These are phyloP conservation scores for Benitochromis conjunctus DNA, from an alignment of 2,113 vertebrate species.

Conservation along the genomic window DNA sequence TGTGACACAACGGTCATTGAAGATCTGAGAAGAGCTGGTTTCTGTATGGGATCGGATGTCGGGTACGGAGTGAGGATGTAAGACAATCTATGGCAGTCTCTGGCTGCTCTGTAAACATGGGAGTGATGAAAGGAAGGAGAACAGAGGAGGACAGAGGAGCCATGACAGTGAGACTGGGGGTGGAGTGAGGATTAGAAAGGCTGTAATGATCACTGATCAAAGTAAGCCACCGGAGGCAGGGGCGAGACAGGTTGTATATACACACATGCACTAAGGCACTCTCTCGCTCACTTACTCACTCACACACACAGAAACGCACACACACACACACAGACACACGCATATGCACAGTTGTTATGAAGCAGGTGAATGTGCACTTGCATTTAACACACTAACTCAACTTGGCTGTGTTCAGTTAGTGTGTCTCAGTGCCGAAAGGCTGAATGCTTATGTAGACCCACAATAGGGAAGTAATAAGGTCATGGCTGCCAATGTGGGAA, in stretches of 20 bases:
- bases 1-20: conserved; percentile 70
- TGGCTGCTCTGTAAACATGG: conserved; percentile 75
- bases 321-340: not conserved
- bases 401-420: not conserved
- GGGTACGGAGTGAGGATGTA: conserved; percentile 75
- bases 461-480: not conserved
- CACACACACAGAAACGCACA: not conserved
- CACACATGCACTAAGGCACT: conserved; percentile 8
- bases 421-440: not conserved
- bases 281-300: not conserved
- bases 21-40: conserved; percentile 67
- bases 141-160: conserved; percentile 71
- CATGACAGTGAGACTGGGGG: conserved; percentile 74
- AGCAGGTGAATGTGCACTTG: conserved; percentile 53
- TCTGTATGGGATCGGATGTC: conserved; percentile 74
- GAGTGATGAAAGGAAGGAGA: conserved; percentile 75
- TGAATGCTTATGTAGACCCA: not conserved
- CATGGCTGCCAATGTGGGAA: not conserved
- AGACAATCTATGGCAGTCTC: conserved; percentile 76
- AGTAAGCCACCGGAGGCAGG: conserved; percentile 72
- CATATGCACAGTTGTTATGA: not conserved
- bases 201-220: conserved; percentile 78
- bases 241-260: conserved; percentile 65
- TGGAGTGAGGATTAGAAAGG: conserved; percentile 73
- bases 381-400: not conserved